Base-by-base conservation (phyloP, 2,888 invertebrate species). In the Thyatira batis region DNA sequence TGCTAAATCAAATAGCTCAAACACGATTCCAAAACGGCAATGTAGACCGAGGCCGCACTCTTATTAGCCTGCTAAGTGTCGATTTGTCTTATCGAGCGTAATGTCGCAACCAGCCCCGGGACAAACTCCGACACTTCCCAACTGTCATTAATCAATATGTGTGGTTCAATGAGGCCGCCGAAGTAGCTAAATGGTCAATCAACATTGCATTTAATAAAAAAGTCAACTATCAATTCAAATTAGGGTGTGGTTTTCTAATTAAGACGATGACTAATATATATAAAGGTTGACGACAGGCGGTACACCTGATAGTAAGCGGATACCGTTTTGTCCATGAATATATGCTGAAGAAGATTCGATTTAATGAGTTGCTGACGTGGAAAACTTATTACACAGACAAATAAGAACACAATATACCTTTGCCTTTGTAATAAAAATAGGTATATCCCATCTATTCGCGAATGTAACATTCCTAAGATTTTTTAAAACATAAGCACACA, bases 1-100 rank as follows among this genome's bases (percentile, higher is more conserved):
- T 62, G 63, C 66, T 69, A 60, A 75, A 72, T 75, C 74, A 75
- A 83, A 82, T 81, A 80, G 82, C 78, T 79, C 65, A 76, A 63
- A 84, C 84, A 84, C 80, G 85, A 80, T 62, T n/a, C 73, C 61
- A 59, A 74, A 72, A 56, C 71, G 60, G 67, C 70, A 69, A 82
- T 78, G 79, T 85, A 74, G 80, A 72, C 68, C 85, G 83, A 85
- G 85, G 85, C 75, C 83, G 76, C 63, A 69, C 58, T 77, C 65
- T 62, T 45, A 71, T 69, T 75, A 78, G 69, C 67, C 68, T 61
- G 69, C 58, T 66, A 67, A 71, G 71, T 74, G 70, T 73, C 75
- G 73, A 80, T 82, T 74, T 71, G 76, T 73, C 65, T 72, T 80
- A 80, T 78, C 61, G 67, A 54, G 17, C 39, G 17, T 39, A 39